These are phyloP conservation scores for Heliconius cydno DNA, from an alignment of 2,888 invertebrate species.

Conservation along the genomic window DNA sequence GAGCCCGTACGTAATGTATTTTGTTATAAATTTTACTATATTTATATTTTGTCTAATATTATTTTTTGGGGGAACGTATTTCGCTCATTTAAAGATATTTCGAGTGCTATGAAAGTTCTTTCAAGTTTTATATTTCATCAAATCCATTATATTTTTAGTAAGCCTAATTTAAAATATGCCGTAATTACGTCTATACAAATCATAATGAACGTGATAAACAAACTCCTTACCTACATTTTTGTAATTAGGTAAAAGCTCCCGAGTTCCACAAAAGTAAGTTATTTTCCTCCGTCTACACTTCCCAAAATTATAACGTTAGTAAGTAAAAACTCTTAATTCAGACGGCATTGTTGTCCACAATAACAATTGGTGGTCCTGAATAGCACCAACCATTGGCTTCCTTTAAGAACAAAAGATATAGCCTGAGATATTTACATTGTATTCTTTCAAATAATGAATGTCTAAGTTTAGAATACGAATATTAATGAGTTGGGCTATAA, in stretches of 20 bases:
- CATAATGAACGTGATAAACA: background rate
- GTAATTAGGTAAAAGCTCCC: background rate
- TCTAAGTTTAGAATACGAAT: constrained; percentile 20
- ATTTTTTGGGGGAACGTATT: too few species aligned
- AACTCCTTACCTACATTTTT: background rate
- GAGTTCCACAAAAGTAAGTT: background rate
- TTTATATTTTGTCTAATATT: background rate
- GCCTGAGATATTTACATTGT: constrained; percentile 31
- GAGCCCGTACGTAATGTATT: too few species aligned
- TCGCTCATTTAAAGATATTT: too few species aligned
- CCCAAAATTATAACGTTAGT: constrained; percentile 24
- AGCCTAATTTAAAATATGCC: too few species aligned
- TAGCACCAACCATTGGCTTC: constrained; percentile 33
- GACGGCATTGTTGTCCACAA: constrained; percentile 28
- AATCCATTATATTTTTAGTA: too few species aligned
- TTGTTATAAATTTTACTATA: background rate
- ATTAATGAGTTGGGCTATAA: constrained; percentile 12
- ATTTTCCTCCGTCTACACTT: background rate
- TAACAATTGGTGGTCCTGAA: constrained; percentile 32
- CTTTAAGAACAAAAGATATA: constrained; percentile 35
- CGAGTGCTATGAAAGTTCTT: too few species aligned
- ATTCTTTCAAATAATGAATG: constrained; percentile 27
- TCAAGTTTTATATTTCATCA: too few species aligned
- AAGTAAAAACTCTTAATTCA: constrained; percentile 27
- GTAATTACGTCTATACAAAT: too few species aligned